phyloP scores from a whole-genome alignment of 1,140 invertebrate genomes.

The Dreissena polymorpha region DNA sequence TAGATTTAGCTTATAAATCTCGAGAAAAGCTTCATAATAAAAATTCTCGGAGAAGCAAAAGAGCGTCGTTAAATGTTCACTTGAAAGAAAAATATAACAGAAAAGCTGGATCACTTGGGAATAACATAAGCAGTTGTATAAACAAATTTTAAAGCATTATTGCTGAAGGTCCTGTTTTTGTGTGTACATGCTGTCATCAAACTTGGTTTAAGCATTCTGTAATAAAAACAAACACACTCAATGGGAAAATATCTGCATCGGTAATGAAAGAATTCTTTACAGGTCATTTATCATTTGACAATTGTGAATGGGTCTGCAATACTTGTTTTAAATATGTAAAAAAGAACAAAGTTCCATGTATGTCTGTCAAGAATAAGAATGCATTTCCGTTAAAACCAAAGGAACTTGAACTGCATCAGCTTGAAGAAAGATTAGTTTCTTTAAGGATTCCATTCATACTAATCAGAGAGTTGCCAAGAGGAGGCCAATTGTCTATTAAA shows the following conservation, averaged over 20 bases:
- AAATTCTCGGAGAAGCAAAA: too few relatives aligned
- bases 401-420: constrained; percentile 13
- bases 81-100: too few relatives aligned
- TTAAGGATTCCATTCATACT: too few relatives aligned
- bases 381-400: not conserved
- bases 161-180: constrained; percentile 28
- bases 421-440: too few relatives aligned
- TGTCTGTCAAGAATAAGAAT: not conserved
- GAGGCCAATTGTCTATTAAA: constrained; percentile 3
- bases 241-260: not conserved
- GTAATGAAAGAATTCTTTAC: not conserved
- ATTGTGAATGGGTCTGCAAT: constrained; percentile 21
- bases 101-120: constrained; percentile 9
- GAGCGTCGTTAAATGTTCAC: too few relatives aligned
- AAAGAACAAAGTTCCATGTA: not conserved
- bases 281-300: constrained; percentile 5
- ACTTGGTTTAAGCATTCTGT: constrained; percentile 25
- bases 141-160: constrained; percentile 29
- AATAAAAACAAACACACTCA: not conserved
- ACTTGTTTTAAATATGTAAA: constrained; percentile 2
- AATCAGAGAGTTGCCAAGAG: too few relatives aligned
- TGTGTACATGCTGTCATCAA: constrained; percentile 35
- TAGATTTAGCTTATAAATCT: too few relatives aligned
- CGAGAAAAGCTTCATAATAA: too few relatives aligned
- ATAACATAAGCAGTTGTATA: constrained; percentile 14